Percentiles rank a stretch among this genome's conserved stretches.
Conservation (phyloP, 2,888 invertebrate species). For the Athalia rosae region DNA sequence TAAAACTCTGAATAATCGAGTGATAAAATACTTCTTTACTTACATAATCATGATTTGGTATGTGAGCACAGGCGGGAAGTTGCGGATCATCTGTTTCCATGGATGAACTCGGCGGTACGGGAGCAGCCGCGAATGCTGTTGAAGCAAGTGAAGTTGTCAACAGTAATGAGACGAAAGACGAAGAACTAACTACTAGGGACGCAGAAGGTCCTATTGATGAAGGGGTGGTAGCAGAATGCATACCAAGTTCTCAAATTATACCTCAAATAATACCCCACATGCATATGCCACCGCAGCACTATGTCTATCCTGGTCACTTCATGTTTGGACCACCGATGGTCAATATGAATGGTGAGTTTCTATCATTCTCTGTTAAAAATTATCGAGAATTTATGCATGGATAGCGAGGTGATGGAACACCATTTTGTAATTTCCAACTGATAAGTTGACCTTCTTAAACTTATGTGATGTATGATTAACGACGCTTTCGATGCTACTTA, state of each 20-base stretch:
- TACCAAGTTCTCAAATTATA: slow-evolving; percentile 56
- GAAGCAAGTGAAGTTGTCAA: slow-evolving; percentile 48
- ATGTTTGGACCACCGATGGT: slow-evolving; percentile 75
- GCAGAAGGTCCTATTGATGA: slow-evolving; percentile 50
- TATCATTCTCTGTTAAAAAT: slow-evolving; percentile 18
- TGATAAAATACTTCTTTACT: background rate
- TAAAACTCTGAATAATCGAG: background rate
- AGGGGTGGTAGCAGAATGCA: slow-evolving; percentile 49
- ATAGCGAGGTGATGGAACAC: background rate
- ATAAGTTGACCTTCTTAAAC: background rate
- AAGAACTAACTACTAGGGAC: slow-evolving; percentile 50
- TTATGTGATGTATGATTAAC: background rate
- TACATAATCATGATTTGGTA: background rate
- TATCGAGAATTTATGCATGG: background rate
- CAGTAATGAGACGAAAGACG: slow-evolving; percentile 44
- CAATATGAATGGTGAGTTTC: slow-evolving; percentile 74
- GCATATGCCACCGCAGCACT: slow-evolving; percentile 64
- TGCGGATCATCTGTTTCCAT: slow-evolving; percentile 63
- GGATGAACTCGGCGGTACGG: slow-evolving; percentile 60
- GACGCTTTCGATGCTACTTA: background rate
- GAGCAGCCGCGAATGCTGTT: slow-evolving; percentile 51
- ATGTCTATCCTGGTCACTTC: slow-evolving; percentile 75
- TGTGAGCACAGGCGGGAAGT: slow-evolving; percentile 61
- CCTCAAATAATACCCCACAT: slow-evolving; percentile 66
- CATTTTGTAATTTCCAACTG: background rate